Percentiles rank a stretch among this genome's conserved stretches.
Conservation (phyloP, 1,140 invertebrate species). For the Neomicropteryx cornuta region DNA sequence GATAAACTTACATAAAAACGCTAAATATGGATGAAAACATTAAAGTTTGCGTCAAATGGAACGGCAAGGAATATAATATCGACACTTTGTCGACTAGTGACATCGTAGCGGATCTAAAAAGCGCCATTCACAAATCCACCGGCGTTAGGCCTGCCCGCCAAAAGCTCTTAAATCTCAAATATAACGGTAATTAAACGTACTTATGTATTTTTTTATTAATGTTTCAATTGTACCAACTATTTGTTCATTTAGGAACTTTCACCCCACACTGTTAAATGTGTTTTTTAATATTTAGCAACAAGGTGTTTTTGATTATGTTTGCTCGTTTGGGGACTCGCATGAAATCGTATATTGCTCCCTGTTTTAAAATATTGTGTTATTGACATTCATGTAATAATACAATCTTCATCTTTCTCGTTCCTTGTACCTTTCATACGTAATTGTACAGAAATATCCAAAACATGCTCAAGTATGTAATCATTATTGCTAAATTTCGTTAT, state of each 20-base stretch:
- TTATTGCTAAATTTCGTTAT: no score
- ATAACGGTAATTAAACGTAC: slow-evolving; percentile 55
- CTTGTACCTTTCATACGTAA: no score
- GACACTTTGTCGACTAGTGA: slow-evolving; percentile 54
- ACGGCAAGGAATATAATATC: slow-evolving; percentile 74
- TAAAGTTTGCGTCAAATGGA: slow-evolving; percentile 93
- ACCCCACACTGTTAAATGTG: slow-evolving; percentile 5
- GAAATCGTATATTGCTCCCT: background rate
- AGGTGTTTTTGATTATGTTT: background rate
- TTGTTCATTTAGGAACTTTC: slow-evolving; percentile 14
- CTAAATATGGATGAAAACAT: no score
- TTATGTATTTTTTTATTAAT: background rate
- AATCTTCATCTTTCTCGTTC: no score
- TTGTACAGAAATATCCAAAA: no score
- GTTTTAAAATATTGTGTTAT: no score
- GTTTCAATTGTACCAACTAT: background rate
- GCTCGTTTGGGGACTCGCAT: background rate
- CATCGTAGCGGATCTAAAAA: slow-evolving; percentile 69
- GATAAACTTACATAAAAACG: no score
- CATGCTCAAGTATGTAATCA: no score
- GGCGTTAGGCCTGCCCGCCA: slow-evolving; percentile 79
- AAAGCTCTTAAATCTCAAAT: slow-evolving; percentile 86
- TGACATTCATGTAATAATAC: no score
- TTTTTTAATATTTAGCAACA: slow-evolving; percentile 1
- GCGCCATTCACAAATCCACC: slow-evolving; percentile 67